phyloP scores from a whole-genome alignment of 2,113 vertebrate genomes.

The Neolamprologus brichardi region DNA sequence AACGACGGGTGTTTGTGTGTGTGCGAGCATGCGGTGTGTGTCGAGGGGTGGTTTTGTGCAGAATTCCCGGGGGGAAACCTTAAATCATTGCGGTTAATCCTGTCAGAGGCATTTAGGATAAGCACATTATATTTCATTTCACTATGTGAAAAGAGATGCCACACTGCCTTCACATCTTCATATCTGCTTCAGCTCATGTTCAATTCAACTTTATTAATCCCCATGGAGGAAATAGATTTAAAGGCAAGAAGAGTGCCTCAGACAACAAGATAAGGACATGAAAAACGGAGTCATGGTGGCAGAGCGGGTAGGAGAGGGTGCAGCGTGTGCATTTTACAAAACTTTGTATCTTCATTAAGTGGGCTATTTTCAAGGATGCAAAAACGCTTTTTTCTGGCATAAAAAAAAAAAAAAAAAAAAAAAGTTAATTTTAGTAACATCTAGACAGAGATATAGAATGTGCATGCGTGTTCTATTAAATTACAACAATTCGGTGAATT shows the following conservation, averaged over 20 bases:
- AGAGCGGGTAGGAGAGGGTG: not conserved
- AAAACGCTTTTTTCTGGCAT: not conserved
- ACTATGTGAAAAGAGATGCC: conserved; percentile 54
- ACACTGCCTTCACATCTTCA: conserved; percentile 42
- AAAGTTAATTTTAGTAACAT: not conserved
- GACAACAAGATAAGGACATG: conserved; percentile 48
- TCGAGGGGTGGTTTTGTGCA: not conserved
- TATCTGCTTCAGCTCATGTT: conserved; percentile 36
- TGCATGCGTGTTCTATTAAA: not conserved
- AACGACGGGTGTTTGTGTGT: not conserved
- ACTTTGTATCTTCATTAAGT: not conserved
- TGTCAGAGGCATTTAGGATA: conserved; percentile 62
- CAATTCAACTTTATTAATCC: conserved; percentile 53
- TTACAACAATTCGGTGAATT: not conserved
- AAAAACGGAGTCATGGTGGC: conserved; percentile 1
- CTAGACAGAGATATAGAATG: too few relatives aligned
- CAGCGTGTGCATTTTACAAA: not conserved
- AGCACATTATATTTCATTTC: conserved; percentile 64
- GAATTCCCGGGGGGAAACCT: conserved; percentile 5
- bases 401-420: not conserved
- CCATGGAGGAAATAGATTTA: conserved; percentile 51
- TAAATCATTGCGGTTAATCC: conserved; percentile 64
- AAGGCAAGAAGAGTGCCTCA: conserved; percentile 34
- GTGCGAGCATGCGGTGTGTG: not conserved
- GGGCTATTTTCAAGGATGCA: not conserved